These are phyloP conservation scores for Lomographa bimaculata DNA, from an alignment of 2,888 invertebrate genomes.

Conservation along the genomic window DNA sequence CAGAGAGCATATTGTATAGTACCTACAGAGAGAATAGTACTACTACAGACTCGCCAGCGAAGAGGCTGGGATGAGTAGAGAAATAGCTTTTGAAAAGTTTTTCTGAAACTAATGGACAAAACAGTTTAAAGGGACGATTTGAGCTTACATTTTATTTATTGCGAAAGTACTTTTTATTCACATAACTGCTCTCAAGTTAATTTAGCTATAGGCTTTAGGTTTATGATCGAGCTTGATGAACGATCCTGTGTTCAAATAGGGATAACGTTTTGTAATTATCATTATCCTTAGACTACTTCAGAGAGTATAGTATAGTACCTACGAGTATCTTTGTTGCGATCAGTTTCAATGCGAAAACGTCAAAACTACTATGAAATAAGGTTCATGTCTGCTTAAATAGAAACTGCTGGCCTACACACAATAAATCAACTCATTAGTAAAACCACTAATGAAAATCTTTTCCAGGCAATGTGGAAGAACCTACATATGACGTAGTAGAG, in stretches of 20 bases:
- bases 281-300: conserved; percentile 18
- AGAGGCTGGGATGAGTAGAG: conserved; percentile 53
- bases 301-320: no score
- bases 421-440: no score
- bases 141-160: conserved; percentile 9
- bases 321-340: no score
- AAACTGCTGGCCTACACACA: no score
- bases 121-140: conserved; percentile 11
- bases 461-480: no score
- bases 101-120: neutral
- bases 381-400: no score
- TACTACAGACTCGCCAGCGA: conserved; percentile 54
- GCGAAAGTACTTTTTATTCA: conserved; percentile 15
- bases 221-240: conserved; percentile 2
- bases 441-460: no score
- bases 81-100: neutral
- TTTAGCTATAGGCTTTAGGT: no score
- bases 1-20: no score
- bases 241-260: conserved; percentile 21
- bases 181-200: conserved; percentile 3
- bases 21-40: no score
- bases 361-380: no score
- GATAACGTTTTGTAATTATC: conserved; percentile 18
- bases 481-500: neutral
- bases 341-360: no score